These are phyloP conservation scores for Epinephelus malabaricus DNA, from an alignment of 2,797 vertebrate genomes.

Conservation along the genomic window DNA sequence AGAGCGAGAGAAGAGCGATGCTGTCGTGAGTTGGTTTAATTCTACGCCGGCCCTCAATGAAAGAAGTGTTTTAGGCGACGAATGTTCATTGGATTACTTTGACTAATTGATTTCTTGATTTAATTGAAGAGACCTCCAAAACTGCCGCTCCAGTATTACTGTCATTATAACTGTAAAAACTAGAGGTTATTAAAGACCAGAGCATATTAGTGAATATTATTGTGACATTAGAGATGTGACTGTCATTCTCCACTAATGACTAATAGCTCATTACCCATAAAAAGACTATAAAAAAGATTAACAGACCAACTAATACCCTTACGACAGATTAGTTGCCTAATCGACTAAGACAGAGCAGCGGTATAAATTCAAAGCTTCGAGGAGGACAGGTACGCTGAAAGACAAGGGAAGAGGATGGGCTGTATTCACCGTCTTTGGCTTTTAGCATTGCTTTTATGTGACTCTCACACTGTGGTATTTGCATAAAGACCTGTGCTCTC, in stretches of 20 bases:
- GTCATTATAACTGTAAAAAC: constrained; percentile 47
- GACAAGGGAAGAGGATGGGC: constrained; percentile 4
- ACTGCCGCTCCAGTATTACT: constrained; percentile 20
- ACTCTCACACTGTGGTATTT: constrained; percentile 58
- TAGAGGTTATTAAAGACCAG: constrained; percentile 43
- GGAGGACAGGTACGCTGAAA: constrained; percentile 24
- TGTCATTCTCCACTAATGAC: constrained; percentile 38
- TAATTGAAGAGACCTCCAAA: constrained; percentile 31
- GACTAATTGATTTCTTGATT: constrained; percentile 42
- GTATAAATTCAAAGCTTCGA: constrained; percentile 32
- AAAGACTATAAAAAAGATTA: constrained; percentile 52
- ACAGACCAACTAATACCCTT: constrained; percentile 42
- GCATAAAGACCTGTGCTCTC: constrained; percentile 65
- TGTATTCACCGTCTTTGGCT: constrained; percentile 27
- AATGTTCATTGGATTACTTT: constrained; percentile 21
- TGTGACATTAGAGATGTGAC: constrained; percentile 29
- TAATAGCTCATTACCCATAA: constrained; percentile 42
- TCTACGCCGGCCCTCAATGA: not conserved
- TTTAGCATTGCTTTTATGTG: constrained; percentile 46
- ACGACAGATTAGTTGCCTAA: constrained; percentile 53
- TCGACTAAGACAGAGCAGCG: constrained; percentile 17
- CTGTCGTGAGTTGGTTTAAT: not conserved
- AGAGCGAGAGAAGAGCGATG: constrained; percentile 29
- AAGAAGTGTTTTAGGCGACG: not conserved
- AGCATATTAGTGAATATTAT: constrained; percentile 37